Evolutionary conservation across 2,888 invertebrate genomes (phyloP).

Genomic region (Mycalesis mineus): DNA sequence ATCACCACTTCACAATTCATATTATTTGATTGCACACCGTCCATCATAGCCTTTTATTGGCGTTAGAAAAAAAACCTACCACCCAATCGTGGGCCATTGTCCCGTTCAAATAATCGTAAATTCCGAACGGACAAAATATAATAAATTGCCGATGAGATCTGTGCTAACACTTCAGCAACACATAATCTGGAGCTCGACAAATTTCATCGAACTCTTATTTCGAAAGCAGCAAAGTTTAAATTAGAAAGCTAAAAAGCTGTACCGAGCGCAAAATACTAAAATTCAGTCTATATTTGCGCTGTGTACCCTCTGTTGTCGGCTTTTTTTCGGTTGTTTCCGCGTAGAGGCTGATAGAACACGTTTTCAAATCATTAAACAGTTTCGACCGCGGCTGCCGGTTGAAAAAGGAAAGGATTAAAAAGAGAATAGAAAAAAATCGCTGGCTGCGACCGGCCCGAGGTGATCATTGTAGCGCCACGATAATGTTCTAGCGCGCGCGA

Average conservation of each 20-base stretch:
- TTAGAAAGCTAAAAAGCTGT: slow-evolving; percentile 34
- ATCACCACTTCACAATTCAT: slow-evolving; percentile 38
- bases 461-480: slow-evolving; percentile 60
- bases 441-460: slow-evolving; percentile 48
- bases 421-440: slow-evolving; percentile 54
- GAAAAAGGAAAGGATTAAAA: slow-evolving; percentile 58
- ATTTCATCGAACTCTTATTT: slow-evolving; percentile 32
- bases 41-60: slow-evolving; percentile 55
- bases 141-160: slow-evolving; percentile 78
- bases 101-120: slow-evolving; percentile 75
- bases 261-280: slow-evolving; percentile 37
- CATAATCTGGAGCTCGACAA: slow-evolving; percentile 26
- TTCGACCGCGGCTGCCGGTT: slow-evolving; percentile 60
- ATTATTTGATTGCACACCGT: slow-evolving; percentile 36
- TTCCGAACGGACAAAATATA: slow-evolving; percentile 76
- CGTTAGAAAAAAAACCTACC: slow-evolving; percentile 59
- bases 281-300: slow-evolving; percentile 73
- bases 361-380: slow-evolving; percentile 79
- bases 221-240: slow-evolving; percentile 37
- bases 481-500: slow-evolving; percentile 43
- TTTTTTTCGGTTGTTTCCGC: slow-evolving; percentile 76
- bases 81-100: slow-evolving; percentile 69
- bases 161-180: slow-evolving; percentile 61
- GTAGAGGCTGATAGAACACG: slow-evolving; percentile 78
- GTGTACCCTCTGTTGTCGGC: slow-evolving; percentile 72